Percentiles rank a stretch among this genome's conserved stretches.
Evolutionary conservation across 2,797 vertebrate species (phyloP).

Genomic region (Periophthalmus magnuspinnatus): DNA sequence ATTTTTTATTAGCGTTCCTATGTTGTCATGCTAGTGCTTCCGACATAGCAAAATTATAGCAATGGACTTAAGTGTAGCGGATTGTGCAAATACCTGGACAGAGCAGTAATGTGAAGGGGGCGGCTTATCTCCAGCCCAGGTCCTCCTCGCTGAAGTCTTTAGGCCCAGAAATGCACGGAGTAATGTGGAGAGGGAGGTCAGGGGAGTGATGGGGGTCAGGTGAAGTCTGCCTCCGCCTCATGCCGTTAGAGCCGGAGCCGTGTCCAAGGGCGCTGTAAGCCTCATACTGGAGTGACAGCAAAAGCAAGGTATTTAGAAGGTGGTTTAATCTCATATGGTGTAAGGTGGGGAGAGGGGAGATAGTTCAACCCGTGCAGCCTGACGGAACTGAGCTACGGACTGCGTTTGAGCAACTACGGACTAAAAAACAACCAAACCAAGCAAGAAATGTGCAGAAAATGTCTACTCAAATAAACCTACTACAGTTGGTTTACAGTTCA

Average conservation of each 20-base stretch:
- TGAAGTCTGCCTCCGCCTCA: conserved; percentile 52
- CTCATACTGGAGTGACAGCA: conserved; percentile 3
- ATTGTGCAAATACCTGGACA: too few species aligned
- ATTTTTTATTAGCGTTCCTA: too few species aligned
- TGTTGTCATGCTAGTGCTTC: too few species aligned
- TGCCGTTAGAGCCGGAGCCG: conserved; percentile 43
- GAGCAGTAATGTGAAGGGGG: conserved; percentile 49
- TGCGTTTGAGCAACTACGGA: neutral
- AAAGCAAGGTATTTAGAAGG: neutral
- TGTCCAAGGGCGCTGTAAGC: conserved; percentile 6
- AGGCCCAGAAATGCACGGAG: conserved; percentile 30
- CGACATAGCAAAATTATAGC: too few species aligned
- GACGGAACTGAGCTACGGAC: neutral
- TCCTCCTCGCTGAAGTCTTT: conserved; percentile 32
- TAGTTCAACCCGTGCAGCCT: neutral
- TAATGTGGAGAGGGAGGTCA: neutral
- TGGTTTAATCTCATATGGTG: neutral
- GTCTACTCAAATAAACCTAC: too few species aligned
- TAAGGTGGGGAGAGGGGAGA: neutral
- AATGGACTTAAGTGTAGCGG: too few species aligned
- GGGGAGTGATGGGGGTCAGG: conserved; percentile 45
- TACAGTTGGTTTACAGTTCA: too few species aligned
- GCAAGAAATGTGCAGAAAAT: too few species aligned
- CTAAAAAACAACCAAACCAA: too few species aligned
- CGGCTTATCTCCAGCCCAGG: conserved; percentile 45